These are phyloP conservation scores for Cataglyphis hispanica DNA, from an alignment of 1,140 invertebrate genomes.

Conservation along the genomic window DNA sequence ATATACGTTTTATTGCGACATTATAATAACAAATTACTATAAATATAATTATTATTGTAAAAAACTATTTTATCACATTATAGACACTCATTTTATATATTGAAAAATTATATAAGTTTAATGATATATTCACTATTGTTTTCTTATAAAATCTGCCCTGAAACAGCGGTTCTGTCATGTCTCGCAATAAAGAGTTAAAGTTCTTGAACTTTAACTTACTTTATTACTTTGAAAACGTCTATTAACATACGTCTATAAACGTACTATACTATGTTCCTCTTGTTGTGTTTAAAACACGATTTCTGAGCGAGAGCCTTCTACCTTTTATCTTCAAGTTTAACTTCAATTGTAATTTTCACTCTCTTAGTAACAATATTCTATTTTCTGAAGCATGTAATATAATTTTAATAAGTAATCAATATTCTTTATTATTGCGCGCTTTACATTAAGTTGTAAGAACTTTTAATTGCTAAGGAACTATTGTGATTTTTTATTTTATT, in stretches of 20 bases:
- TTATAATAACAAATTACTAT: neutral
- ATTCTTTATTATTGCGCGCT: neutral
- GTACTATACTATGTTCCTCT: slow-evolving; percentile 6
- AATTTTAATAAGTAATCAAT: neutral
- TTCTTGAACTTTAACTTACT: neutral
- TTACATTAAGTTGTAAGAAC: neutral
- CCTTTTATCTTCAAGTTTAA: neutral
- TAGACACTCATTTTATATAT: neutral
- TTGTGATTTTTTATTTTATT: neutral
- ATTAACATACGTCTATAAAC: no score
- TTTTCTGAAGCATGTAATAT: neutral
- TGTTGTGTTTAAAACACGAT: neutral
- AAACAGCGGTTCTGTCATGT: neutral
- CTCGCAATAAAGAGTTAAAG: neutral
- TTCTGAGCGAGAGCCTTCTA: neutral
- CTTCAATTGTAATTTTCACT: slow-evolving; percentile 7
- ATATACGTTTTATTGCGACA: neutral
- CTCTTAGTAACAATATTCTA: neutral
- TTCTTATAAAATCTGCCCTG: neutral
- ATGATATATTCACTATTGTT: neutral
- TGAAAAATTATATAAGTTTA: slow-evolving; percentile 1
- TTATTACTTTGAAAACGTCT: slow-evolving; percentile 16
- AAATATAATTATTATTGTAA: neutral
- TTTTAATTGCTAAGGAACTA: neutral
- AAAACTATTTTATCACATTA: neutral